Evolutionary conservation across 2,113 vertebrate genomes (phyloP).

Genomic region (Caranx ignobilis): DNA sequence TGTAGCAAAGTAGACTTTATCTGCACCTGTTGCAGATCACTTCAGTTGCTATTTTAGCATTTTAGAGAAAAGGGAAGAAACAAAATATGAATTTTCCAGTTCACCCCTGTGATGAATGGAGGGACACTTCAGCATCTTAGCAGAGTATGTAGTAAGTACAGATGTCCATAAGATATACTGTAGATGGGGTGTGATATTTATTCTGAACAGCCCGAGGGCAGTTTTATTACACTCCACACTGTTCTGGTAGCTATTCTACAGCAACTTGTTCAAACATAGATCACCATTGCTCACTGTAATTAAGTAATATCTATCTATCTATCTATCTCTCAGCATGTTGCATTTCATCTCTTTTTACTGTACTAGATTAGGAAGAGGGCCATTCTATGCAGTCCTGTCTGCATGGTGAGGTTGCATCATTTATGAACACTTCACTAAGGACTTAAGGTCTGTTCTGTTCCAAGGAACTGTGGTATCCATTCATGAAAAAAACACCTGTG

Average conservation of each 20-base stretch:
- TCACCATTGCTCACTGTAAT: not conserved
- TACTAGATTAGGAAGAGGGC: not conserved
- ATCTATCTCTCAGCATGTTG: too few relatives aligned
- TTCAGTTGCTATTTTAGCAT: not conserved
- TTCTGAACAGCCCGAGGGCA: slow-evolving; percentile 29
- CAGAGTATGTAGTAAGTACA: slow-evolving; percentile 26
- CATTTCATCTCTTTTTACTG: not conserved
- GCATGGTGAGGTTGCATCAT: slow-evolving; percentile 8
- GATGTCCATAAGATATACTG: slow-evolving; percentile 33
- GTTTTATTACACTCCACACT: slow-evolving; percentile 31
- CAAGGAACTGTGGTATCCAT: not conserved
- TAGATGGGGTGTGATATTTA: slow-evolving; percentile 43
- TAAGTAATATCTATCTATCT: not conserved
- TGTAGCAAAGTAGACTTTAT: not conserved
- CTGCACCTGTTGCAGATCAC: not conserved
- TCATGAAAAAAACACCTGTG: not conserved
- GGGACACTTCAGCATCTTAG: not conserved
- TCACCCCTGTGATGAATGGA: slow-evolving; percentile 25
- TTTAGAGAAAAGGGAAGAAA: not conserved
- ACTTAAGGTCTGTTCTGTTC: not conserved
- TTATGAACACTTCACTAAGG: not conserved
- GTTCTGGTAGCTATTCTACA: slow-evolving; percentile 6
- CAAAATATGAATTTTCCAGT: slow-evolving; percentile 13
- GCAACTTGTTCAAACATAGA: slow-evolving; percentile 15
- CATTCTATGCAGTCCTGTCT: not conserved